These are phyloP conservation scores for Ernsta delagoae DNA, from an alignment of 2,888 invertebrate species.

Conservation along the genomic window DNA sequence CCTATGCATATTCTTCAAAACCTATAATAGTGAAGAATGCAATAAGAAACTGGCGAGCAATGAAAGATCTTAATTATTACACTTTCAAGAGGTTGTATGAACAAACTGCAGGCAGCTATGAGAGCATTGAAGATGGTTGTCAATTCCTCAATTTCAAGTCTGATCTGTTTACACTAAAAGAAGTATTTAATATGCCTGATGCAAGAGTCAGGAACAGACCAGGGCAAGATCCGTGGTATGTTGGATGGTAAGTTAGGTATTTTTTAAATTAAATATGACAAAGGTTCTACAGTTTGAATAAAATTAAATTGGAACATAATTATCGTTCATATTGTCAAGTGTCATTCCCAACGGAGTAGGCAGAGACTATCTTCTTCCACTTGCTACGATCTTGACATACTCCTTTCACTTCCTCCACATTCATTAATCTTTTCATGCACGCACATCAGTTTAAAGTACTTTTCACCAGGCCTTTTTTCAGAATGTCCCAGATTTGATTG, in stretches of 20 bases:
- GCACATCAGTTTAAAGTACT: too few species aligned
- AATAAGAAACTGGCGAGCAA: constrained; percentile 91
- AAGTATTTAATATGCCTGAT: constrained; percentile 91
- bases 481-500: too few species aligned
- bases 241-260: constrained; percentile 90
- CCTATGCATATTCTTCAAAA: constrained; percentile 90
- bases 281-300: too few species aligned
- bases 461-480: too few species aligned
- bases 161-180: constrained; percentile 89
- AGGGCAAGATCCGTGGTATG: constrained; percentile 92
- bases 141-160: constrained; percentile 95
- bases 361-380: too few species aligned
- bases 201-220: constrained; percentile 86
- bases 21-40: constrained; percentile 93
- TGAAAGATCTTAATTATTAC: constrained; percentile 86
- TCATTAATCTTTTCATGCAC: too few species aligned
- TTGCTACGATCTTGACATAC: too few species aligned
- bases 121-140: constrained; percentile 91
- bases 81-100: constrained; percentile 90
- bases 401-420: too few species aligned
- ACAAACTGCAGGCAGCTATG: constrained; percentile 88
- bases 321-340: too few species aligned
- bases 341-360: too few species aligned
- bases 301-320: too few species aligned
- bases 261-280: too few species aligned